Evolutionary conservation across 1,140 invertebrate genomes (phyloP).

Genomic region (Brachionus rubens): DNA sequence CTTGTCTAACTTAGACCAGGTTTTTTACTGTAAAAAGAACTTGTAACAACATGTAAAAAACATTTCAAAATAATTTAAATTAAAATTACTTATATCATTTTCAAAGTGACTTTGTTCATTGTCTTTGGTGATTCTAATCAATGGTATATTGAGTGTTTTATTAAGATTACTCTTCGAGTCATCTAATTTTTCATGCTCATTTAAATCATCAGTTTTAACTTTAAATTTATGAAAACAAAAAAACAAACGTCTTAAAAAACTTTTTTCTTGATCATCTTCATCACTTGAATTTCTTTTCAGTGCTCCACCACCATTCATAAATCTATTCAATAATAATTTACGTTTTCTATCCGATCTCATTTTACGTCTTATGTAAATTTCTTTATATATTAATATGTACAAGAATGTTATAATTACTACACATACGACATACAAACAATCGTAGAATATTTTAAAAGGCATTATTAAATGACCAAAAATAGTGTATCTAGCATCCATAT

Average conservation of each 20-base stretch:
- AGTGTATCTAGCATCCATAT: constrained; percentile 3
- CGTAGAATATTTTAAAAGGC: constrained; percentile 39
- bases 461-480: constrained; percentile 2
- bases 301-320: not conserved
- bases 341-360: not conserved
- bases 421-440: not conserved
- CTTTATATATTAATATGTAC: constrained; percentile 29
- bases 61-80: no score
- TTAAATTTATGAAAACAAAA: not conserved
- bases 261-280: not conserved
- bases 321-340: constrained; percentile 1
- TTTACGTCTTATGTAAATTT: constrained; percentile 32
- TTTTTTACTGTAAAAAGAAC: no score
- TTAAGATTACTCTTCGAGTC: not conserved
- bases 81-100: no score
- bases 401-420: constrained; percentile 25
- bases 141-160: not conserved
- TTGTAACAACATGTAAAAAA: no score
- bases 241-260: not conserved
- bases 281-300: not conserved
- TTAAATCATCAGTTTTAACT: not conserved
- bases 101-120: not conserved
- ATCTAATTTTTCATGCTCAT: not conserved
- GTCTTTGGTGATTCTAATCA: not conserved
- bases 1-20: no score